Evolutionary conservation across 2,888 invertebrate genomes (phyloP).

Genomic region (Archips crataeganus): DNA sequence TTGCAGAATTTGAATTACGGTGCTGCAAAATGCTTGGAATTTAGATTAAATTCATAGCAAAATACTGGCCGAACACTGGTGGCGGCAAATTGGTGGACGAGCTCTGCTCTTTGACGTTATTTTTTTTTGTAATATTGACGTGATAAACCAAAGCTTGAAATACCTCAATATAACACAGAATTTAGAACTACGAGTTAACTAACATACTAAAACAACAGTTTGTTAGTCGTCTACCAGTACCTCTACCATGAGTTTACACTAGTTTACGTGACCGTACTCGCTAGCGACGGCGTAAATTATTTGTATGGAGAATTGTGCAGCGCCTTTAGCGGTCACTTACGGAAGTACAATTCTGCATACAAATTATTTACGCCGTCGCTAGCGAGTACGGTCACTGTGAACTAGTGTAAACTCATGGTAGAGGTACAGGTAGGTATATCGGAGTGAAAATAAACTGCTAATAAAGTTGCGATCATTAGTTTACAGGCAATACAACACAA

Average conservation of each 20-base stretch:
- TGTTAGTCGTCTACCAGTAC: background rate
- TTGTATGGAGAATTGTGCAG: too few relatives aligned
- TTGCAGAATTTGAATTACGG: conserved; percentile 33
- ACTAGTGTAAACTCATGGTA: too few relatives aligned
- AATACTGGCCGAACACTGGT: conserved; percentile 19
- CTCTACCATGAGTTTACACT: too few relatives aligned
- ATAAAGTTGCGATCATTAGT: background rate
- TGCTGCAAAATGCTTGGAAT: conserved; percentile 27
- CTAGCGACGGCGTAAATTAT: too few relatives aligned
- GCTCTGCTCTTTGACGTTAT: background rate
- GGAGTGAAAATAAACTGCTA: too few relatives aligned
- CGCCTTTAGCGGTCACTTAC: too few relatives aligned
- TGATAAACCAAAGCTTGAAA: background rate
- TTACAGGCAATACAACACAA: background rate
- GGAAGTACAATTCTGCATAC: too few relatives aligned
- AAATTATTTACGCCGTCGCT: too few relatives aligned
- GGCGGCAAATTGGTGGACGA: conserved; percentile 9
- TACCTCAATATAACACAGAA: background rate
- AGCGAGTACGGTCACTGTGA: too few relatives aligned
- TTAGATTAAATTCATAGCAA: conserved; percentile 23
- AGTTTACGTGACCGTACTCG: too few relatives aligned
- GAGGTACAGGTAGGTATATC: too few relatives aligned
- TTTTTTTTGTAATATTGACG: background rate
- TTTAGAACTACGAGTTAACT: background rate
- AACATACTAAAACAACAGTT: background rate